Percentiles rank a stretch among this genome's conserved stretches.
These are phyloP conservation scores for Typhlomys cinereus DNA, from an alignment of 2,113 vertebrate genomes.

Conservation along the genomic window DNA sequence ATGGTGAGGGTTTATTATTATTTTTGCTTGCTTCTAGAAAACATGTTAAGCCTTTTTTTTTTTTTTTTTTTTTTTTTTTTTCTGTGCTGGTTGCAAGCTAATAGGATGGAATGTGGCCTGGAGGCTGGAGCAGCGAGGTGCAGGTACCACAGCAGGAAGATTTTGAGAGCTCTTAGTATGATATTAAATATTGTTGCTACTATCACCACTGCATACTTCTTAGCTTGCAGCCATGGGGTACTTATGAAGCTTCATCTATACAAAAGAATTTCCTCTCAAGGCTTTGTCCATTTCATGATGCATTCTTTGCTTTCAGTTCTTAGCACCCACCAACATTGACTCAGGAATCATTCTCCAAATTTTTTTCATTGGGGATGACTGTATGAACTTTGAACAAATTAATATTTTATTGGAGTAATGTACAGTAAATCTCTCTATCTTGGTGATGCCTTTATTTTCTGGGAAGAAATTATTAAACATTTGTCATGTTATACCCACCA, in stretches of 20 bases:
- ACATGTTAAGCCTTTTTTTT: no score
- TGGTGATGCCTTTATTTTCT: background rate
- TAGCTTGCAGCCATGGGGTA: background rate
- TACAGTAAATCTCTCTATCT: background rate
- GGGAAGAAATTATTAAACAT: background rate
- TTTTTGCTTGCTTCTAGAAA: no score
- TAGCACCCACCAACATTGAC: background rate
- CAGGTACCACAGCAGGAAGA: no score
- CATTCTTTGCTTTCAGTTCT: no score
- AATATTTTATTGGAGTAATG: background rate
- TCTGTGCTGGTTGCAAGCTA: no score
- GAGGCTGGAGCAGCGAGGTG: no score
- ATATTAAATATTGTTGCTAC: background rate
- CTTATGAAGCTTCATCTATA: background rate
- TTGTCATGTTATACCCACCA: background rate
- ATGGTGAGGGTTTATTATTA: no score
- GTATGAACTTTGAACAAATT: background rate
- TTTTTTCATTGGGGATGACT: fast-evolving
- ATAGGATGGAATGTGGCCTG: no score
- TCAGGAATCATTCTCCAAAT: background rate
- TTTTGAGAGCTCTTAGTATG: no score
- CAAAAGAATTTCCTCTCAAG: background rate
- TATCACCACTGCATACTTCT: background rate
- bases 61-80: no score
- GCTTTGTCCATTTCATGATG: background rate